phyloP scores from a whole-genome alignment of 2,888 invertebrate species.

The Boloria selene region DNA sequence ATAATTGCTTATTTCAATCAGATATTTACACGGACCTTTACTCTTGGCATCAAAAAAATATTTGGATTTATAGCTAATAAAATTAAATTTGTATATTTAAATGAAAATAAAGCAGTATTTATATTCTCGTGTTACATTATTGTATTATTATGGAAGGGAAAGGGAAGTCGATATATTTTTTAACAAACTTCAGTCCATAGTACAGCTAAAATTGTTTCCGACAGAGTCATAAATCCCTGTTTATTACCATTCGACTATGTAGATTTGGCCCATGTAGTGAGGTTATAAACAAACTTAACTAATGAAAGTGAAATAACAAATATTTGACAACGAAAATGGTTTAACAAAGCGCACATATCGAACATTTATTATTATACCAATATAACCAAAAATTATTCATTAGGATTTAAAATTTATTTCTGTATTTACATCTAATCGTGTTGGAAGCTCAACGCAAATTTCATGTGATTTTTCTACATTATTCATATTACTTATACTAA shows the following conservation, averaged over 20 bases:
- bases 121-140: no score
- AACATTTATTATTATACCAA: conserved; percentile 29
- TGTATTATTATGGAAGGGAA: no score
- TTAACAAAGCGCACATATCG: conserved; percentile 30
- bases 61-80: no score
- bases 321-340: conserved; percentile 26
- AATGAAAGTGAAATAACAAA: conserved; percentile 27
- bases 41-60: no score
- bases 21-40: no score
- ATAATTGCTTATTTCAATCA: no score
- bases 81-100: no score
- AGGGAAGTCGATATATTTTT: no score
- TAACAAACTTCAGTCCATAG: no score
- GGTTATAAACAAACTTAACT: conserved; percentile 25
- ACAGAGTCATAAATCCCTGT: not conserved
- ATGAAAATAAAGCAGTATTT: no score
- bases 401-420: conserved; percentile 49
- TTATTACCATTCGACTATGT: conserved; percentile 13
- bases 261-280: conserved; percentile 28
- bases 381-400: conserved; percentile 30
- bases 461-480: conserved; percentile 68
- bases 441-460: conserved; percentile 84
- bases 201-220: not conserved
- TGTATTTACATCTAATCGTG: conserved; percentile 83
- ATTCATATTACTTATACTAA: conserved; percentile 49